Conservation (phyloP, 2,888 invertebrate genomes). For the Lampropteryx suffumata region DNA sequence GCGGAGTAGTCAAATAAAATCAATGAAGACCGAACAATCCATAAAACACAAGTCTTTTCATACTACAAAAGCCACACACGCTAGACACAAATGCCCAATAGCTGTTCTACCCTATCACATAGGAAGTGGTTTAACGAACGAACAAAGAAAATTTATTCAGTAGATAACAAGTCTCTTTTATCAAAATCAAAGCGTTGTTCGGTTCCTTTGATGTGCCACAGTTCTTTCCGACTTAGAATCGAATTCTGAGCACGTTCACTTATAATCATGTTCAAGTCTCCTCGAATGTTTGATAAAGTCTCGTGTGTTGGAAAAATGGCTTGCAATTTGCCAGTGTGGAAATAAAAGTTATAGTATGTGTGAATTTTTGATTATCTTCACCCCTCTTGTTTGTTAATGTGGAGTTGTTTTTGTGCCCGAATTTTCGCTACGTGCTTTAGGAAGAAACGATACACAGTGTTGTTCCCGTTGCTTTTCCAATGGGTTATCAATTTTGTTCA, state of each 20-base stretch:
- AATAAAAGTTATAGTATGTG: slow-evolving; percentile 47
- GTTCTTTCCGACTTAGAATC: slow-evolving; percentile 57
- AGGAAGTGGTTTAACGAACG: slow-evolving; percentile 49
- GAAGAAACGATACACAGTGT: slow-evolving; percentile 22
- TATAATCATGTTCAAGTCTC: slow-evolving; percentile 78
- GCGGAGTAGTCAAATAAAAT: too few species aligned
- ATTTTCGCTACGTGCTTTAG: slow-evolving; percentile 30
- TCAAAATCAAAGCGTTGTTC: slow-evolving; percentile 71
- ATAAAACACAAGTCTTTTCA: too few species aligned
- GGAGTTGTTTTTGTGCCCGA: slow-evolving; percentile 34
- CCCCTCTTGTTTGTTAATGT: slow-evolving; percentile 36
- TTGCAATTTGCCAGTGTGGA: slow-evolving; percentile 54
- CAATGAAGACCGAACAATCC: too few species aligned
- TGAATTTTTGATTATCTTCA: slow-evolving; percentile 38
- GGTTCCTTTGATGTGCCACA: slow-evolving; percentile 72
- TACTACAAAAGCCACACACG: slow-evolving; percentile 2
- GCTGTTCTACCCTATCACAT: slow-evolving; percentile 33
- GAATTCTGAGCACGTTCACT: slow-evolving; percentile 74
- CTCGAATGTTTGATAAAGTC: slow-evolving; percentile 78
- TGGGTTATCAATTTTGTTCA: slow-evolving; percentile 17
- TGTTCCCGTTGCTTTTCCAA: slow-evolving; percentile 21
- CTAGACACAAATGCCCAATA: slow-evolving; percentile 17
- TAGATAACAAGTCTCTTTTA: slow-evolving; percentile 72
- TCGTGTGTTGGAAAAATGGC: slow-evolving; percentile 70
- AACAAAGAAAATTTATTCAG: slow-evolving; percentile 56